phyloP scores from a whole-genome alignment of 1,140 invertebrate genomes.

The Agrypnia vestita region DNA sequence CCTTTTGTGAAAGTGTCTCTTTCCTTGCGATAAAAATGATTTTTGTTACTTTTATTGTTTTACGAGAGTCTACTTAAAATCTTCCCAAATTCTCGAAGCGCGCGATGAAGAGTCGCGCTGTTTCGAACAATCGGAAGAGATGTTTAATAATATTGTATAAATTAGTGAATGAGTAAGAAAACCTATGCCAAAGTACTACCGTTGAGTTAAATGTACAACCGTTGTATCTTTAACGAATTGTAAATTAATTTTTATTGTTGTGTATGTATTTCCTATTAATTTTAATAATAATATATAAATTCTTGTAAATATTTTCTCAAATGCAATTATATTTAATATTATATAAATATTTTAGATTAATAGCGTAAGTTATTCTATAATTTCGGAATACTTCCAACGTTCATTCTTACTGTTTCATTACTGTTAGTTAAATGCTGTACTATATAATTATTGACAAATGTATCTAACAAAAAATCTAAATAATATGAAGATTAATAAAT shows the following conservation, averaged over 20 bases:
- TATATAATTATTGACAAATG: constrained; percentile 40
- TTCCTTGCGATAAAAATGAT: not conserved
- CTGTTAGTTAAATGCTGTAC: constrained; percentile 42
- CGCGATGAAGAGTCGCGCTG: not conserved
- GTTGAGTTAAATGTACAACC: constrained; percentile 50
- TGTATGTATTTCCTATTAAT: constrained; percentile 60
- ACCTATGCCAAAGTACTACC: constrained; percentile 60
- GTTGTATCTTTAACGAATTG: constrained; percentile 30
- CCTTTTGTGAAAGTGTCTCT: constrained; percentile 11
- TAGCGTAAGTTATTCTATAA: constrained; percentile 35
- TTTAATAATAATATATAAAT: constrained; percentile 43
- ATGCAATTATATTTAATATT: constrained; percentile 56
- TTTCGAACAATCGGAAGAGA: not conserved
- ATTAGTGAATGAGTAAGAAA: constrained; percentile 36
- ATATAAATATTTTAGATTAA: constrained; percentile 30
- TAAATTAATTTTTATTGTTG: constrained; percentile 55
- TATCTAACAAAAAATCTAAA: constrained; percentile 42
- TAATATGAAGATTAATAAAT: constrained; percentile 46
- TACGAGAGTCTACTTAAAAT: constrained; percentile 17
- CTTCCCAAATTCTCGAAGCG: not conserved
- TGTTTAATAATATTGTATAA: constrained; percentile 10
- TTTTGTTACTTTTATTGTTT: constrained; percentile 8
- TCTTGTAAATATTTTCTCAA: constrained; percentile 29
- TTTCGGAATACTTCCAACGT: constrained; percentile 37
- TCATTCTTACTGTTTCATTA: constrained; percentile 48